Evolutionary conservation across 2,797 vertebrate species (phyloP), one percentile per base, ranked within the genome.

Genomic region (Hemitrygon akajei): DNA sequence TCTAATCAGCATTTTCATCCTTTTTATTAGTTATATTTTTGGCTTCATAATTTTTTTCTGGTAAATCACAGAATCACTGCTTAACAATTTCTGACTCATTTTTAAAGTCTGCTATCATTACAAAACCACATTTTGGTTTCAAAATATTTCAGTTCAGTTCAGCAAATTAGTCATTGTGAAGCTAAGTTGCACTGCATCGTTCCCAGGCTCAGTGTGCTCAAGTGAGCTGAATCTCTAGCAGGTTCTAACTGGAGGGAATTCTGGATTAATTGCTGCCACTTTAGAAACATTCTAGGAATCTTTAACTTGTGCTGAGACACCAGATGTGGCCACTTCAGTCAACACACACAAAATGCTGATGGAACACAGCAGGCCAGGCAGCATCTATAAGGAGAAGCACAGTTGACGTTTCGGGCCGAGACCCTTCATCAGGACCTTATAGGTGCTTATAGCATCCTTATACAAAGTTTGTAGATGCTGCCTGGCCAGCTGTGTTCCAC

Each of bases 41-140:
- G 60, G 11, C 56, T 86, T 86, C 81, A 84, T 30, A 30, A 0
- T 84, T 47, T 30, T 60, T 86, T 86, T 86, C 82, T n/a, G 12
- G 82, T 86, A 63, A 86, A 86, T 63, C 82, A 86, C 82, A 63
- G 56, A n/a, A 14, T 14, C 5, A n/a, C n/a, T n/a, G 56, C 1
- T 86, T 58, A 86, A 86, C 30, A n/a, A 86, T 30, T n/a, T 60
- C 56, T 86, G 82, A 86, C 82, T 18, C 82, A 86, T n/a, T 18
- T 86, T 60, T 60, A 12, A 86, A 86, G 30, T 63, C 82, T 16
- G 82, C 30, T 86, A 60, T 63, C 27, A 18, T 63, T 86, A 66
- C 16, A 27, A 27, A 86, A 86, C 27, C 12, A 1, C 27, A 60
- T 12, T 12, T 63, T 63, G 25, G n/a, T n/a, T 30, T 86, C 82